Conservation (phyloP, 2,113 vertebrate genomes). For the Scartelaos histophorus region DNA sequence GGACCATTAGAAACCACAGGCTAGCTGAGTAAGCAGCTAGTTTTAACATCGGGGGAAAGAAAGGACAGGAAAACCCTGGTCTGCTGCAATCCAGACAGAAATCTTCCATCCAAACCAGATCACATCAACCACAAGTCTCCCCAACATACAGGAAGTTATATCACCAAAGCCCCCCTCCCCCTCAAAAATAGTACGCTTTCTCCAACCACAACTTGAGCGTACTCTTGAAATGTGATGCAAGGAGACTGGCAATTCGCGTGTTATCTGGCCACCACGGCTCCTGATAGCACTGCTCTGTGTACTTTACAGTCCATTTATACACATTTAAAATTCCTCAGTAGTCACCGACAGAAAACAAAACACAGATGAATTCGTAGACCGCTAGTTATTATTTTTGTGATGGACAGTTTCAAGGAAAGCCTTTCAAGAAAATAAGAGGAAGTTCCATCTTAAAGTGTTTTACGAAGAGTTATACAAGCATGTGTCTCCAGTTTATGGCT, state of each 20-base stretch:
- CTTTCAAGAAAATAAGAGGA: slow-evolving; percentile 23
- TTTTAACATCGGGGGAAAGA: slow-evolving; percentile 29
- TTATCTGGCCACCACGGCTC: slow-evolving; percentile 20
- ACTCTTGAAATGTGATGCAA: slow-evolving; percentile 35
- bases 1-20: slow-evolving; percentile 38
- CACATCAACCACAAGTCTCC: slow-evolving; percentile 67
- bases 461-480: slow-evolving; percentile 24
- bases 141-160: slow-evolving; percentile 70
- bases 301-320: slow-evolving; percentile 9
- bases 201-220: slow-evolving; percentile 42
- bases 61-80: slow-evolving; percentile 57
- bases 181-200: slow-evolving; percentile 44
- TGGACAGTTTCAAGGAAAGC: slow-evolving; percentile 12
- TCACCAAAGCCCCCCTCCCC: slow-evolving; percentile 40
- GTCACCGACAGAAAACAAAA: slow-evolving; percentile 39
- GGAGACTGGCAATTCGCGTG: slow-evolving; percentile 22
- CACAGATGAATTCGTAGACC: slow-evolving; percentile 31
- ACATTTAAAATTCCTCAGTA: slow-evolving; percentile 10
- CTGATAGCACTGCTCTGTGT: slow-evolving; percentile 7
- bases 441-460: slow-evolving; percentile 8
- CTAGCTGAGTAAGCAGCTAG: slow-evolving; percentile 45
- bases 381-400: slow-evolving; percentile 16
- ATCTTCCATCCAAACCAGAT: slow-evolving; percentile 69
- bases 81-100: slow-evolving; percentile 66
- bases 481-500: slow-evolving; percentile 20